Evolutionary conservation across 2,888 invertebrate species (phyloP).

Genomic region (Lapara coniferarum): DNA sequence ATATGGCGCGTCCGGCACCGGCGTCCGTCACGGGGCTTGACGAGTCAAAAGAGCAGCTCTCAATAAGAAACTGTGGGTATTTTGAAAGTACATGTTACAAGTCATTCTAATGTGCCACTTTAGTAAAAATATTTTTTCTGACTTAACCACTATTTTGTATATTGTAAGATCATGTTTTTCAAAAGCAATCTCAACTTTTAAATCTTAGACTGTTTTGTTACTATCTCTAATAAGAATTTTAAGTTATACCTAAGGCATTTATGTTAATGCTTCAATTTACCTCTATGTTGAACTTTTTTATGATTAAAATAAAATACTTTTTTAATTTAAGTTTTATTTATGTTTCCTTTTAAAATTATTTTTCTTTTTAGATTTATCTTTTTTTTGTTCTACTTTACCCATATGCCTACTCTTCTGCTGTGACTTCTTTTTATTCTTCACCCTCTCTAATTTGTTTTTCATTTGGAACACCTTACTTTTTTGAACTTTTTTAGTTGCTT

Average conservation of each 20-base stretch:
- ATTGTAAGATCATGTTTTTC: constrained; percentile 2
- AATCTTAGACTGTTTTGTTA: not conserved
- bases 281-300: constrained; percentile 31
- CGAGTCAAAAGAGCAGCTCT: not conserved
- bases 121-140: not conserved
- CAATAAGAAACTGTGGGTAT: too few relatives aligned
- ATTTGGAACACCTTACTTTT: constrained; percentile 90
- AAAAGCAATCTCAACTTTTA: not conserved
- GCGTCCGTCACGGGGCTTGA: too few relatives aligned
- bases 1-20: too few relatives aligned
- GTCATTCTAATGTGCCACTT: not conserved
- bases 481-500: constrained; percentile 88
- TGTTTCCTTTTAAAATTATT: constrained; percentile 64
- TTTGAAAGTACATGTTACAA: too few relatives aligned
- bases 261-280: not conserved
- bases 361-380: constrained; percentile 72
- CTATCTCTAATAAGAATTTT: not conserved
- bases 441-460: constrained; percentile 88
- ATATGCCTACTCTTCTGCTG: constrained; percentile 66
- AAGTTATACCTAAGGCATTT: not conserved
- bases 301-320: constrained; percentile 35
- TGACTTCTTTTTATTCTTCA: constrained; percentile 88
- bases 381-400: constrained; percentile 55
- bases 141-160: not conserved
- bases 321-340: constrained; percentile 30